Conservation (phyloP, 2,797 vertebrate genomes). For the Fistularia tabacaria region DNA sequence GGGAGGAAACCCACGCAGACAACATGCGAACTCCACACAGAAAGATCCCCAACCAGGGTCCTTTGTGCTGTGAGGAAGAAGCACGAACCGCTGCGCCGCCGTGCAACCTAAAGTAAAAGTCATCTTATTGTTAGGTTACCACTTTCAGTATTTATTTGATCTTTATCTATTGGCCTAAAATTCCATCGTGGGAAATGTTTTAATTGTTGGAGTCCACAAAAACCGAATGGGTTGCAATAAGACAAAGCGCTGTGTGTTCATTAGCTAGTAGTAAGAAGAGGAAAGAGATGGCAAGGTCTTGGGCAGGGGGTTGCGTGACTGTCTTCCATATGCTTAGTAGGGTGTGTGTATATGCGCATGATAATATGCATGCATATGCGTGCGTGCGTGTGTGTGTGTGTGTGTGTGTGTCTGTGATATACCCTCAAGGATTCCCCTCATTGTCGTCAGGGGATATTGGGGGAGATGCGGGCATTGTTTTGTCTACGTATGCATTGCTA, state of each 20-base stretch:
- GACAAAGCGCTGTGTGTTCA: conserved; percentile 8
- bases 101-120: no score
- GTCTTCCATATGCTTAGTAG: conserved; percentile 48
- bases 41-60: no score
- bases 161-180: neutral
- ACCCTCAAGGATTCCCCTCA: conserved; percentile 46
- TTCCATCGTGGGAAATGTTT: no score
- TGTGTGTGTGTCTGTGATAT: conserved; percentile 28
- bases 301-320: conserved; percentile 46
- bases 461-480: conserved; percentile 36
- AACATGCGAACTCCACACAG: no score
- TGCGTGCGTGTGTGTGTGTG: conserved; percentile 22
- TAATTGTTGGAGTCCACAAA: no score
- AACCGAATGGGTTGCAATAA: neutral
- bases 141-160: no score
- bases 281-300: conserved; percentile 14
- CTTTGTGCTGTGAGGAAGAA: no score
- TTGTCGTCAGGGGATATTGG: conserved; percentile 27
- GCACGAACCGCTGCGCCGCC: no score
- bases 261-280: conserved; percentile 19
- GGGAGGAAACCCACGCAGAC: no score
- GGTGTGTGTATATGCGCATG: conserved; percentile 46
- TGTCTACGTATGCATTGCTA: conserved; percentile 34
- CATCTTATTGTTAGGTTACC: no score
- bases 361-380: conserved; percentile 38